Evolutionary conservation across 2,888 invertebrate genomes (phyloP).

Genomic region (Hypercompe scribonia): DNA sequence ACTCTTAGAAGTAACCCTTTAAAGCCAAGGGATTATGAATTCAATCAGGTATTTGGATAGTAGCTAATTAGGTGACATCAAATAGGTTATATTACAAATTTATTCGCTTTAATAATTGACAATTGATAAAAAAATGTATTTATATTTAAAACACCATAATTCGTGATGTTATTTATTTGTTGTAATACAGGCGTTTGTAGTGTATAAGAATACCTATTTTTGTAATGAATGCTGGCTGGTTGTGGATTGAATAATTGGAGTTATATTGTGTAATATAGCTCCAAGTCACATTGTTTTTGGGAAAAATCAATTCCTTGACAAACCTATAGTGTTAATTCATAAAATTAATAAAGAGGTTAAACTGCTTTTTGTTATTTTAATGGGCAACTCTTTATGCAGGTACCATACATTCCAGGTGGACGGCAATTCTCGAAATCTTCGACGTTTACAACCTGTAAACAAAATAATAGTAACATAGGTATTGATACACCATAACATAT

Average conservation of each 20-base stretch:
- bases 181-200: not conserved
- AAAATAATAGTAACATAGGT: not conserved
- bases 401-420: slow-evolving; percentile 32
- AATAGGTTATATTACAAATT: no score
- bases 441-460: slow-evolving; percentile 59
- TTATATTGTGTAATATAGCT: not conserved
- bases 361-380: slow-evolving; percentile 43
- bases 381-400: slow-evolving; percentile 60
- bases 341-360: slow-evolving; percentile 39
- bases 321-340: slow-evolving; percentile 39
- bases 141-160: not conserved
- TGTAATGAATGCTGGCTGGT: not conserved
- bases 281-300: slow-evolving; percentile 25
- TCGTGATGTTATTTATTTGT: not conserved
- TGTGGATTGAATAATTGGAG: not conserved
- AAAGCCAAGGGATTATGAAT: not conserved
- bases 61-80: not conserved
- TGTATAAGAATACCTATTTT: slow-evolving; percentile 2
- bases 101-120: no score
- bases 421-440: slow-evolving; percentile 61
- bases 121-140: not conserved
- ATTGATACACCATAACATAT: no score
- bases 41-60: not conserved
- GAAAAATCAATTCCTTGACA: slow-evolving; percentile 39
- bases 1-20: not conserved